Evolutionary conservation across 2,113 vertebrate genomes (phyloP), one percentile per base, ranked within the genome.

Genomic region (Reinhardtius hippoglossoides): DNA sequence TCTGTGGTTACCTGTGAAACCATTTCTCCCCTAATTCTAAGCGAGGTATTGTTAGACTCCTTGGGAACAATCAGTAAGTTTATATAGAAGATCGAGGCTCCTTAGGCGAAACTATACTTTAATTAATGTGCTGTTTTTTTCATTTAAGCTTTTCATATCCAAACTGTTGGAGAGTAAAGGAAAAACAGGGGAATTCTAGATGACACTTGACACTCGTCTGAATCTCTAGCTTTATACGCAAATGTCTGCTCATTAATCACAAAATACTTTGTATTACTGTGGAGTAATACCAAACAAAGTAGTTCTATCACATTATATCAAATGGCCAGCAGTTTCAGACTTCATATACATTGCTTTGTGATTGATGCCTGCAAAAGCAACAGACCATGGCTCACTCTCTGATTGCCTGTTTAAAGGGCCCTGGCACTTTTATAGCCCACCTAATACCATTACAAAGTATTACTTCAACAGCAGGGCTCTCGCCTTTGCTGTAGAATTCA

Each of bases 401-500:
- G 69, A 88, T 90, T 86, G 87, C 82, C 87, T 83, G 87, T 88
- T 88, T 90, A 88, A 84, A 88, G 69, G 74, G 70, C 87, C 78
- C 61, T 90, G 89, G 90, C 89, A 90, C 73, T 87, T 92, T 91
- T 90, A 92, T 84, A 65, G 89, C 77, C 69, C 82, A 79, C 83
- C 83, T 84, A 88, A 90, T 86, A 89, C 87, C 85, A 89, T 91
- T 90, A 85, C 85, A 85, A 87, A 90, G 85, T 89, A 89, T 92
- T 84, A 81, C 88, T 88, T 84, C 81, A 78, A 86, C 85, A 74
- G 83, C n/a, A 1, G 75, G 76, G 35, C 77, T 79, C 44, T 66
- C 27, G 77, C 73, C 80, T 90, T 88, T 85, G 74, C 82, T 85
- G 67, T 74, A 73, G 78, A 82, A 83, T 60, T 24, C 50, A 62